Evolutionary conservation across 2,113 vertebrate species (phyloP), one percentile per base, ranked within the genome.

Genomic region (Sander lucioperca): DNA sequence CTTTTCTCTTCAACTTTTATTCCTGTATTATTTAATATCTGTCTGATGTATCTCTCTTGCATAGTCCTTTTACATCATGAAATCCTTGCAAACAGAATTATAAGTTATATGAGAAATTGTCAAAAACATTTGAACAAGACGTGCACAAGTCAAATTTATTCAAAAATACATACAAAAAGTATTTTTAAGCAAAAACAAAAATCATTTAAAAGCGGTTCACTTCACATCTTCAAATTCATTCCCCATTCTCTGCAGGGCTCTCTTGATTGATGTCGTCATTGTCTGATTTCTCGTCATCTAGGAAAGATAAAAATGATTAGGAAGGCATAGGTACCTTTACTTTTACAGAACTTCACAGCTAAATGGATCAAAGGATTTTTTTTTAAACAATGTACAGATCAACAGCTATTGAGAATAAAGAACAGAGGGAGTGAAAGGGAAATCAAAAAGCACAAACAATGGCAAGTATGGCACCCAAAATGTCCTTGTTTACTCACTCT

Each of bases 211-310:
- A 88, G 16, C 2, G 9, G n/a, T 51, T 70, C 4, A 25, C 4
- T 63, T 39, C 0, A 59, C 13, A 1, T 10, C 6, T 2, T 5
- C 2, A 8, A 3, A 84, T 91, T 93, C 95, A 97, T 81, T 96
- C 90, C 19, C 96, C 94, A 16, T 94, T 91, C 83, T 96, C 97
- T 90, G 96, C 94, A 16, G 94, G 93, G 80, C 95, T 95, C 88
- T 95, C 97, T 84, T 97, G 97, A 88, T 87, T 94, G 88, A 97
- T 86, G 67, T 93, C 97, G 19, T 99, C 97, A 56, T 92, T 97
- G 79, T 99, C 98, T 21, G 96, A 96, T 67, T 99, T 99, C 88
- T 99, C 98, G 63, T 99, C 98, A 94, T 98, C 98, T 99, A 90
- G 82, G 79, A 82, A 66, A 87, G 73, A 90, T 2, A 43, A 33